Evolutionary conservation across 2,888 invertebrate genomes (phyloP).

Genomic region (Bimastos eiseni): DNA sequence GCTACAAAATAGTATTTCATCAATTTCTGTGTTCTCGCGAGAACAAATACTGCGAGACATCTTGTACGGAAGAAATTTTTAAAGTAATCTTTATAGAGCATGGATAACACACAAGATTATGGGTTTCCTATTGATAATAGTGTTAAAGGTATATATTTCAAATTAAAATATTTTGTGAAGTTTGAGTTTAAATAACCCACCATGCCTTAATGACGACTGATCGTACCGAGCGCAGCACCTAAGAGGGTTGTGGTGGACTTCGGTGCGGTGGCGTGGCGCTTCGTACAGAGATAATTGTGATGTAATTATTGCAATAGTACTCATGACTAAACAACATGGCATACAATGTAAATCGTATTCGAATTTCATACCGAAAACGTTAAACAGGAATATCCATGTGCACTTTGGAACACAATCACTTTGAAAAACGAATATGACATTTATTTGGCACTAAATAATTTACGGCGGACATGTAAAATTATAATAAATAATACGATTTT

Average conservation of each 20-base stretch:
- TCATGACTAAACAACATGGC: no score
- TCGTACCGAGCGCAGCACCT: not conserved
- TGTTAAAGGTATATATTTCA: not conserved
- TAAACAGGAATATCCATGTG: not conserved
- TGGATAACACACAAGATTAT: not conserved
- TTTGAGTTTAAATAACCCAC: slow-evolving; percentile 6
- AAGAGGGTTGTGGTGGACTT: not conserved
- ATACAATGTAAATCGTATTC: no score
- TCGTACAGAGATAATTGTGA: accelerated
- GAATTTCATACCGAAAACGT: no score
- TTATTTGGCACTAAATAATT: not conserved
- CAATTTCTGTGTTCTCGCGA: not conserved
- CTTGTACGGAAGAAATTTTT: not conserved
- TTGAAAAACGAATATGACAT: not conserved
- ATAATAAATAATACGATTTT: no score
- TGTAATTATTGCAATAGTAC: not conserved
- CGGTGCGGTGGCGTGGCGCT: not conserved
- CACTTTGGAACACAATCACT: not conserved
- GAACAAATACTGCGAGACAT: not conserved
- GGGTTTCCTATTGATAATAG: not conserved
- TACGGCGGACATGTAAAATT: not conserved
- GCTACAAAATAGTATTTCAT: not conserved
- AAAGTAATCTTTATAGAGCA: not conserved
- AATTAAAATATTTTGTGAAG: not conserved
- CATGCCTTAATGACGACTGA: slow-evolving; percentile 6